These are phyloP conservation scores for Gandaritis pyraliata DNA, from an alignment of 2,888 invertebrate species.

Conservation along the genomic window DNA sequence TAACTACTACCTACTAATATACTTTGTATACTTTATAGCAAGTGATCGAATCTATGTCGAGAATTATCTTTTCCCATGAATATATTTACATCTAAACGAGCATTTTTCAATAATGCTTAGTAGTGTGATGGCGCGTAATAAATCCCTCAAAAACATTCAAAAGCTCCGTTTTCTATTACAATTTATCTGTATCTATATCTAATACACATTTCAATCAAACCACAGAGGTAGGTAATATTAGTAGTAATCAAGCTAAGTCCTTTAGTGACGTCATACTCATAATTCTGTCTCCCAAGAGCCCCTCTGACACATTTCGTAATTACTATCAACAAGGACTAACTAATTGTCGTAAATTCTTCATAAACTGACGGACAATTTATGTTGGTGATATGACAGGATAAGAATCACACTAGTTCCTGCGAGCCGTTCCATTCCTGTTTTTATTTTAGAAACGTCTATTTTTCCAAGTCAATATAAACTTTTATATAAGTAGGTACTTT, in stretches of 20 bases:
- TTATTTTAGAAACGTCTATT: not conserved
- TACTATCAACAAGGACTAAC: constrained; percentile 21
- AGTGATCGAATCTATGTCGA: too few relatives aligned
- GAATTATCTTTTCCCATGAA: too few relatives aligned
- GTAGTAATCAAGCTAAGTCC: not conserved
- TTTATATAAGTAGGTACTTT: too few relatives aligned
- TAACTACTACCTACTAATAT: too few relatives aligned
- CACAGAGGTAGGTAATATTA: too few relatives aligned
- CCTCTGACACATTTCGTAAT: constrained; percentile 17
- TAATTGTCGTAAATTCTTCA: constrained; percentile 23
- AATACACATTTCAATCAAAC: not conserved
- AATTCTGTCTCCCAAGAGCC: not conserved
- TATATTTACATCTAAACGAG: too few relatives aligned
- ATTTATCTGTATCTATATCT: not conserved
- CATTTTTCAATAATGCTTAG: not conserved
- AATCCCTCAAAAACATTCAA: too few relatives aligned
- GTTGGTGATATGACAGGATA: constrained; percentile 5
- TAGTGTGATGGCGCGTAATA: not conserved
- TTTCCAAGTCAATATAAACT: too few relatives aligned
- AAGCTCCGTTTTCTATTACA: not conserved
- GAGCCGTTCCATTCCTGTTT: not conserved
- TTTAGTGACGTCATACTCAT: constrained; percentile 9
- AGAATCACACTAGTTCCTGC: not conserved
- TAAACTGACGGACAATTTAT: constrained; percentile 20
- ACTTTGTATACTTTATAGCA: too few relatives aligned